A percentile compares a stretch with the other conserved stretches of the same genome.
These are phyloP conservation scores for Hydrotaea diabolus DNA, from an alignment of 2,888 invertebrate genomes.

Conservation along the genomic window DNA sequence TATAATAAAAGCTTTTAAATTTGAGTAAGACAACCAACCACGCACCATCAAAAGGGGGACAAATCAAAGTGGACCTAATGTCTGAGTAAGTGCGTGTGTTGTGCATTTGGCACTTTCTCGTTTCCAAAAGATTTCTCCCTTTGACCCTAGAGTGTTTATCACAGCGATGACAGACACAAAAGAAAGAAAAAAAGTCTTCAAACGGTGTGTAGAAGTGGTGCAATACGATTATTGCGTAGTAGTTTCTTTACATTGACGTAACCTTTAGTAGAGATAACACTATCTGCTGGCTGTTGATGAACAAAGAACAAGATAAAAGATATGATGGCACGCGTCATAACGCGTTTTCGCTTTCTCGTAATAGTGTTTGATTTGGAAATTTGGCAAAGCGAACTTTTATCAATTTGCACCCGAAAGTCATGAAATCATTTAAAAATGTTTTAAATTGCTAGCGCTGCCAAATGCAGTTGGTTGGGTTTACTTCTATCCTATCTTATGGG, in stretches of 20 bases:
- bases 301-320: not conserved
- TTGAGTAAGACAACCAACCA: not conserved
- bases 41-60: not conserved
- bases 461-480: not conserved
- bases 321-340: slow-evolving; percentile 54
- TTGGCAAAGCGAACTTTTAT: not conserved
- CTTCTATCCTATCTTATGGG: not conserved
- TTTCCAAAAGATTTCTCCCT: not conserved
- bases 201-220: not conserved
- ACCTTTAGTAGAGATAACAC: slow-evolving; percentile 41
- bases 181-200: not conserved
- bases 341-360: not conserved
- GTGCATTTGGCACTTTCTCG: not conserved
- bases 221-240: not conserved
- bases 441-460: not conserved
- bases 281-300: not conserved
- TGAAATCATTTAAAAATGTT: not conserved
- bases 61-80: too few species aligned
- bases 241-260: slow-evolving; percentile 38
- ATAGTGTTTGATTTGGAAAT: not conserved
- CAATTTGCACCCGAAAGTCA: not conserved
- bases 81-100: not conserved
- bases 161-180: slow-evolving; percentile 28
- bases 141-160: slow-evolving; percentile 30
- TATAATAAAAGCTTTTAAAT: not conserved